Evolutionary conservation across 2,113 vertebrate genomes (phyloP).

Genomic region (Craseonycteris thonglongyai): DNA sequence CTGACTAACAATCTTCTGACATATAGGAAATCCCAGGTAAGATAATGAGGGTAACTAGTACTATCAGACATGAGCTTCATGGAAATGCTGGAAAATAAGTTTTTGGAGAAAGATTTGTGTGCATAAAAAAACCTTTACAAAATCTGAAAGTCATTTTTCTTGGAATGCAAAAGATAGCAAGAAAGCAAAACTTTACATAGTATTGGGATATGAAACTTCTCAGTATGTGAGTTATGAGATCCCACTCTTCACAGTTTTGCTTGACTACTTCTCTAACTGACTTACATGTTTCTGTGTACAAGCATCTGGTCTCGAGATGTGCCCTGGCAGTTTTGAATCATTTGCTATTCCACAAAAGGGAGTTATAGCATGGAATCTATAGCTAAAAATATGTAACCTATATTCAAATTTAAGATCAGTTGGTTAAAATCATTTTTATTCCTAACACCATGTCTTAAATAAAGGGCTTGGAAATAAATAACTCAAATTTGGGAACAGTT

Average conservation of each 20-base stretch:
- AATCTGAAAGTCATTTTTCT: not conserved
- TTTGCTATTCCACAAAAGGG: not conserved
- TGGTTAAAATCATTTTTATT: conserved; percentile 27
- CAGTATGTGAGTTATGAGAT: fast-evolving
- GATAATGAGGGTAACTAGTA: not conserved
- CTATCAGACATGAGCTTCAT: not conserved
- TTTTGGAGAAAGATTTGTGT: not conserved
- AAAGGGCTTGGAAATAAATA: not conserved
- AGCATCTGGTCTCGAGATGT: not conserved
- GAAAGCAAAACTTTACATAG: not conserved
- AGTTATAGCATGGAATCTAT: conserved; percentile 24
- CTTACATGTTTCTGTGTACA: not conserved
- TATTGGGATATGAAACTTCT: not conserved
- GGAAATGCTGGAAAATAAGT: not conserved
- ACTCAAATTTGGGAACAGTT: not conserved
- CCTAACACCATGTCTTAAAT: not conserved
- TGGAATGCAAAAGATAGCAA: not conserved
- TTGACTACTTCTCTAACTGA: not conserved
- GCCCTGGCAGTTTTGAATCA: conserved; percentile 15
- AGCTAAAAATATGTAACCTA: not conserved
- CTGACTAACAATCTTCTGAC: not conserved
- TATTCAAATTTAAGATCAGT: conserved; percentile 7
- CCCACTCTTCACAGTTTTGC: not conserved
- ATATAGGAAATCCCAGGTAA: not conserved
- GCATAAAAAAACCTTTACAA: not conserved